phyloP scores from a whole-genome alignment of 2,888 invertebrate species.

The Hemaris fuciformis region DNA sequence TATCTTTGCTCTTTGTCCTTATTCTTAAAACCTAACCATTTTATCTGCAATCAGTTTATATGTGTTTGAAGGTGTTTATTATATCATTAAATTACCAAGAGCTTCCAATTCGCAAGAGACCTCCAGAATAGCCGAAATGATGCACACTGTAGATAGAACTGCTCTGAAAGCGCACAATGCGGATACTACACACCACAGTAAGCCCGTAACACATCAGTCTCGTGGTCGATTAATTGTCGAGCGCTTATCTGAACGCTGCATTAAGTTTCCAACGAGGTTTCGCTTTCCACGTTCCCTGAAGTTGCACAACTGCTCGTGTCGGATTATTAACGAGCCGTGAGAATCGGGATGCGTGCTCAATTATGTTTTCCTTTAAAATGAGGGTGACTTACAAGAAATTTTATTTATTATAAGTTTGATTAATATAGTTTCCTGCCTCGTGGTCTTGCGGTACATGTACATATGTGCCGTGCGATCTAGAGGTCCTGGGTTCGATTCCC shows the following conservation, averaged over 20 bases:
- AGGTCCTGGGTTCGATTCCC: no score
- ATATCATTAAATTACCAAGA: background rate
- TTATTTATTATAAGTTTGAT: background rate
- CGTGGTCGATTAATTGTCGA: constrained; percentile 43
- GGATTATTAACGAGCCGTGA: constrained; percentile 21
- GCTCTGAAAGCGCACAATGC: background rate
- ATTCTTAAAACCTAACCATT: no score
- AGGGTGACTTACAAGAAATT: background rate
- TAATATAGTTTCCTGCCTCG: no score
- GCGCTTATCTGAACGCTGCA: constrained; percentile 36
- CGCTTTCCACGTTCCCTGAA: constrained; percentile 40
- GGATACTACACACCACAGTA: constrained; percentile 32
- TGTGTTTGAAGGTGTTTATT: no score
- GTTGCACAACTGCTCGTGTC: constrained; percentile 32
- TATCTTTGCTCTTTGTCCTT: no score
- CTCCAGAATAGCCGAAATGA: background rate
- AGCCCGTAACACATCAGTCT: constrained; percentile 37
- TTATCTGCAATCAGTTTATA: no score
- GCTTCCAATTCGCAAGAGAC: background rate
- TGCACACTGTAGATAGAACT: background rate
- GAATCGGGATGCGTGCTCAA: constrained; percentile 12
- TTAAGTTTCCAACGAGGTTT: constrained; percentile 44
- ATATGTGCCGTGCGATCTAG: no score
- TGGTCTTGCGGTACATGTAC: no score
- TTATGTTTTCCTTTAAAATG: background rate